A percentile compares a stretch with the other conserved stretches of the same genome.
Conservation (phyloP, 2,888 invertebrate species). For the Agelastica alni region DNA sequence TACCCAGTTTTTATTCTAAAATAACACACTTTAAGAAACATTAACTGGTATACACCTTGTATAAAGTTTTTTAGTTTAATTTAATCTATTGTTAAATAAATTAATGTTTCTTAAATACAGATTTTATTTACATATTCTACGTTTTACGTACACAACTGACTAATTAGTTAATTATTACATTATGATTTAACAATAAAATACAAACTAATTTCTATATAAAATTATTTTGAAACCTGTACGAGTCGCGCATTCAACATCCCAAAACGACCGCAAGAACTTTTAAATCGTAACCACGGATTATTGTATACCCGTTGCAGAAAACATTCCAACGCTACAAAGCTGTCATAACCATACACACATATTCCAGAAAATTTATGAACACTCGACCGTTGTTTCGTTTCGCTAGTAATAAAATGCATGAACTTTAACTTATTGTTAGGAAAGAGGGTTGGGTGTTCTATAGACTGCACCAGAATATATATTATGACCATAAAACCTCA, state of each 20-base stretch:
- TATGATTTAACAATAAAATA: no score
- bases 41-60: no score
- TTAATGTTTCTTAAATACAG: no score
- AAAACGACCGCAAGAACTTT: constrained; percentile 5
- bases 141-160: no score
- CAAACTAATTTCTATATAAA: constrained; percentile 3
- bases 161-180: no score
- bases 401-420: constrained; percentile 21
- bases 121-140: no score
- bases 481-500: neutral
- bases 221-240: constrained; percentile 4
- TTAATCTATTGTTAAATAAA: no score
- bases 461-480: neutral
- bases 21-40: no score
- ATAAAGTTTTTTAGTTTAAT: no score
- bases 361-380: constrained; percentile 31
- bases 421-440: constrained; percentile 5
- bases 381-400: constrained; percentile 28
- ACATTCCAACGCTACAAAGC: constrained; percentile 15
- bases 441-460: constrained; percentile 3
- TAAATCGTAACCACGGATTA: constrained; percentile 9
- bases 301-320: constrained; percentile 12
- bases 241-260: neutral
- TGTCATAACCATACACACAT: constrained; percentile 33
- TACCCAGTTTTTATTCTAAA: no score